Evolutionary conservation across 2,888 invertebrate genomes (phyloP), one percentile per base, ranked within the genome.

Genomic region (Kuschelorhynchus macadamiae): DNA sequence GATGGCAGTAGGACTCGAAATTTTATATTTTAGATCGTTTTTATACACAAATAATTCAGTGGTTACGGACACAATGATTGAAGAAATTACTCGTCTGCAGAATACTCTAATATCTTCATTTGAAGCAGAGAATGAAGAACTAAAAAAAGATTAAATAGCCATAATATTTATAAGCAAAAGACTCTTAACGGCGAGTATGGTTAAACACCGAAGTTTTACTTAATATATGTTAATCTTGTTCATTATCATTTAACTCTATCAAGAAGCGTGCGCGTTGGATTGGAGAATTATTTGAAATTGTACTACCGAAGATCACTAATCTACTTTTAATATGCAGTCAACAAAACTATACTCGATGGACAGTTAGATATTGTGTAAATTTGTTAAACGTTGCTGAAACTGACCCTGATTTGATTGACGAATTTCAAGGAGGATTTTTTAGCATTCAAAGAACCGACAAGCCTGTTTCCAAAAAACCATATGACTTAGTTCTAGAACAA

Each of bases 261-360:
- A 8, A 14, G 21, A 55, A 55, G 55, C 55, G 36, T 55, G 3
- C 32, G 55, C n/a, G 21, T n/a, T 41, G 55, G 41, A 39, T 46
- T 20, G 41, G 41, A 5, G 21, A 39, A 5, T 14, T 55, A 14
- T 55, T 41, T 25, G 41, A 55, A 21, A 41, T 17, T 3, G 61
- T 73, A 44, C 63, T 81, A 41, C 67, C 73, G 2, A 78, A 78
- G 71, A 79, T 81, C 1, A 69, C 72, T 0, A 75, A 77, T 71
- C 60, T 81, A 16, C 81, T 81, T 73, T 81, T 81, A 50, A 63
- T 64, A 1, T 75, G 72, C 32, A 80, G 81, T 69, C 80, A 81
- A 18, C 78, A 56, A 60, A 82, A 81, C 57, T 81, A 82, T 73
- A 73, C 80, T 47, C 74, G 78, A 71, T 71, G n/a, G n/a, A n/a